Evolutionary conservation across 2,888 invertebrate species (phyloP).

Genomic region (Epinotia brunnichana): DNA sequence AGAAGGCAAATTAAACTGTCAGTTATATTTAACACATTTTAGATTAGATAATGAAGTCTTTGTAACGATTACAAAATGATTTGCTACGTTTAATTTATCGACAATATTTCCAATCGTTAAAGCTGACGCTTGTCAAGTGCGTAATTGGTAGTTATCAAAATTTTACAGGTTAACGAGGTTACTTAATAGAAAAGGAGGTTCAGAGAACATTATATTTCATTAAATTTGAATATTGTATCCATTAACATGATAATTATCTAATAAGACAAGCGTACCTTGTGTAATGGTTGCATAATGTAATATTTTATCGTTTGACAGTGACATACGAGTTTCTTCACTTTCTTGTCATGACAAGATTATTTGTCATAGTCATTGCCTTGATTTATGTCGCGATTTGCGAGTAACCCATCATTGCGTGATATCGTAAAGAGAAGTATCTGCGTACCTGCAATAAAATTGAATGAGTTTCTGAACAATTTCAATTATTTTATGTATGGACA

Average conservation of each 20-base stretch:
- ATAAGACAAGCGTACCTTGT: slow-evolving; percentile 25
- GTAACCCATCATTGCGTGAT: neutral
- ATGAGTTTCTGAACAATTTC: neutral
- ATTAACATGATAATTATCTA: slow-evolving; percentile 36
- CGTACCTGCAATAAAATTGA: neutral
- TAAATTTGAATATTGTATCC: slow-evolving; percentile 35
- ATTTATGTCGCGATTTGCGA: slow-evolving; percentile 5
- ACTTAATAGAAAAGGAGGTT: slow-evolving; percentile 38
- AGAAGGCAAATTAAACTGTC: slow-evolving; percentile 22
- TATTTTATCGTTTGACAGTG: slow-evolving; percentile 39
- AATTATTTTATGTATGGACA: slow-evolving; percentile 2
- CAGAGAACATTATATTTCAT: slow-evolving; percentile 32
- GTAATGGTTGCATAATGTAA: slow-evolving; percentile 36
- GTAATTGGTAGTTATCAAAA: slow-evolving; percentile 35
- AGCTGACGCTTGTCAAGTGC: slow-evolving; percentile 28
- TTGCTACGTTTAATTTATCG: slow-evolving; percentile 31
- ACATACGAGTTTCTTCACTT: slow-evolving; percentile 27
- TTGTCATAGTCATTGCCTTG: slow-evolving; percentile 7
- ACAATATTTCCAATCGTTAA: slow-evolving; percentile 37
- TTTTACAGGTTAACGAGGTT: slow-evolving; percentile 34
- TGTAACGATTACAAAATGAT: slow-evolving; percentile 33
- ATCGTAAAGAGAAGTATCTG: neutral
- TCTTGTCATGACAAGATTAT: slow-evolving; percentile 20
- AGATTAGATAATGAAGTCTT: slow-evolving; percentile 18
- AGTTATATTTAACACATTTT: slow-evolving; percentile 21